These are phyloP conservation scores for Bradynema listronoti DNA, from an alignment of 1,140 invertebrate species.

Conservation along the genomic window DNA sequence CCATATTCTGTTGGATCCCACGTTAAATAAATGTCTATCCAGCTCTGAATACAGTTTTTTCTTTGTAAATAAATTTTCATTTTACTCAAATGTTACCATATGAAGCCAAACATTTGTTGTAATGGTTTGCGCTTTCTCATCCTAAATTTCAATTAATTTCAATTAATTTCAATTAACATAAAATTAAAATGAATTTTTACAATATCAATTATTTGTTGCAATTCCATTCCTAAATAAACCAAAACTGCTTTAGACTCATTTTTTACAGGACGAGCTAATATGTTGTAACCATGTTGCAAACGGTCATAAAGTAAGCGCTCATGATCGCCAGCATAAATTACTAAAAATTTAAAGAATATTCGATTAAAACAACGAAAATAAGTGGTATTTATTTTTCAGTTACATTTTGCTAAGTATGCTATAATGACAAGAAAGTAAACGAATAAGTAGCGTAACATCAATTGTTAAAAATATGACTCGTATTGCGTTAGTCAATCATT, in stretches of 20 bases:
- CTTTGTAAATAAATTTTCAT: too few relatives aligned
- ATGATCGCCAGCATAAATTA: constrained; percentile 58
- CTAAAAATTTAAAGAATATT: too few relatives aligned
- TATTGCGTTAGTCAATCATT: too few relatives aligned
- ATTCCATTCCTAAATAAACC: constrained; percentile 64
- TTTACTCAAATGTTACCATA: too few relatives aligned
- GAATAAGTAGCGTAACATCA: too few relatives aligned
- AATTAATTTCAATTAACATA: neutral
- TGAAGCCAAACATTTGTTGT: constrained; percentile 66
- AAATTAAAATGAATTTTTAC: constrained; percentile 44
- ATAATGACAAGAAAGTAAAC: too few relatives aligned
- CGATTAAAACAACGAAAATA: too few relatives aligned
- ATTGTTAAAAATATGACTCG: too few relatives aligned
- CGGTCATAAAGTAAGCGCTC: constrained; percentile 63
- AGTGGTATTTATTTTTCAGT: too few relatives aligned
- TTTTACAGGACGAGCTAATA: constrained; percentile 63
- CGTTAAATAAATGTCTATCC: constrained; percentile 92
- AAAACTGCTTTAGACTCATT: constrained; percentile 63
- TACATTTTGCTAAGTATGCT: too few relatives aligned
- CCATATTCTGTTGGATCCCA: constrained; percentile 95
- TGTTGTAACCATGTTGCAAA: constrained; percentile 63
- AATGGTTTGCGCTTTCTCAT: constrained; percentile 66
- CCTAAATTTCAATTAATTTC: constrained; percentile 55
- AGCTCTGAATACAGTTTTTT: too few relatives aligned
- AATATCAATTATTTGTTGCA: constrained; percentile 65